Conservation (phyloP, 2,113 vertebrate genomes). For the Porphyrio hochstetteri region DNA sequence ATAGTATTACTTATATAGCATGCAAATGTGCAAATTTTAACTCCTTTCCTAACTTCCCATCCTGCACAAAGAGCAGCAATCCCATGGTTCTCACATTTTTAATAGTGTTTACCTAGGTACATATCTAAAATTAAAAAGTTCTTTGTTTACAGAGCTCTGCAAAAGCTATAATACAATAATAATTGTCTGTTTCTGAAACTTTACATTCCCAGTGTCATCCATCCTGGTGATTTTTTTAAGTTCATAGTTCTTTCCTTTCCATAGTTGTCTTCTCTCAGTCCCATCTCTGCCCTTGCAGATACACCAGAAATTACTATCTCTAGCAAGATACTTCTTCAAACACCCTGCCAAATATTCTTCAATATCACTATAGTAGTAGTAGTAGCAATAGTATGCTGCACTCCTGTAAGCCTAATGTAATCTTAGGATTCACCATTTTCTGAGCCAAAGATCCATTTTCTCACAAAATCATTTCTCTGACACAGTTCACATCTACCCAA, state of each 20-base stretch:
- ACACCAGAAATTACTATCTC: neutral
- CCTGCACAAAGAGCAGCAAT: neutral
- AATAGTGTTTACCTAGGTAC: neutral
- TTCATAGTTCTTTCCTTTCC: neutral
- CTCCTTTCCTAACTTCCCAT: neutral
- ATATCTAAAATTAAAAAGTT: neutral
- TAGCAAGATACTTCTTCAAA: slow-evolving; percentile 1
- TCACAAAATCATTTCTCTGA: slow-evolving; percentile 21
- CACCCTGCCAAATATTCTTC: neutral
- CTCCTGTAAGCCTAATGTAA: neutral
- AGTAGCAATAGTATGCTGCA: neutral
- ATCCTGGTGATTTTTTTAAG: neutral
- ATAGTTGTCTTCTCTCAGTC: neutral
- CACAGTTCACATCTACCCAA: neutral
- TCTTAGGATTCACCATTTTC: neutral
- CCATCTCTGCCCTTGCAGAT: neutral
- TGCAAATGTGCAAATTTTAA: accelerated
- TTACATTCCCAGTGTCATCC: neutral
- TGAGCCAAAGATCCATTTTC: neutral
- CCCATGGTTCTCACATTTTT: neutral
- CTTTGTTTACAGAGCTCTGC: neutral
- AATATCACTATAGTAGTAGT: neutral
- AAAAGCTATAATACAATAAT: neutral
- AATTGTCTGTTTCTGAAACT: neutral
- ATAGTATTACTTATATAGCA: neutral